Percentiles rank a stretch among this genome's conserved stretches.
Evolutionary conservation across 2,797 vertebrate species (phyloP).

Genomic region (Glossophaga mutica): DNA sequence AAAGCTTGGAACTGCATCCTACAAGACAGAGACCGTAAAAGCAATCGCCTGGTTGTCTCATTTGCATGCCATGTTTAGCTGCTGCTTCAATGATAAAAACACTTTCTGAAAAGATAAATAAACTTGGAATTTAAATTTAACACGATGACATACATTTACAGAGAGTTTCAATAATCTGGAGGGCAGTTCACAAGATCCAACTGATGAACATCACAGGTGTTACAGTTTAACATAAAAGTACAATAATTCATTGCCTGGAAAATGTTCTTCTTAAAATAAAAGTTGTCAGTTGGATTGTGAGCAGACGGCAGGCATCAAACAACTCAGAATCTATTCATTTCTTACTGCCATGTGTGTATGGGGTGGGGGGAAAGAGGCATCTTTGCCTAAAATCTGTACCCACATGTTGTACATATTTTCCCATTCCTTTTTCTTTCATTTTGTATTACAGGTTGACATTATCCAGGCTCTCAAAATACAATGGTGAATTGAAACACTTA

Average conservation of each 20-base stretch:
- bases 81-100: conserved; percentile 31
- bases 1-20: not conserved
- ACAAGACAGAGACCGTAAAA: conserved; percentile 10
- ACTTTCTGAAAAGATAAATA: conserved; percentile 27
- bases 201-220: not conserved
- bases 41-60: not conserved
- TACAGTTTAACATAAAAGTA: conserved; percentile 36
- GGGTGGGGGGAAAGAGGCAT: not conserved
- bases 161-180: conserved; percentile 35
- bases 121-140: conserved; percentile 48
- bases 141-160: not conserved
- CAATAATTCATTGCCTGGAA: conserved; percentile 10
- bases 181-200: conserved; percentile 16
- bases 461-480: conserved; percentile 21
- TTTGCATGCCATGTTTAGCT: not conserved
- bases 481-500: conserved; percentile 27
- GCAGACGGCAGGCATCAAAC: not conserved
- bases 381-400: not conserved
- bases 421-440: not conserved
- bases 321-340: conserved; percentile 13
- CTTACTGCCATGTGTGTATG: not conserved
- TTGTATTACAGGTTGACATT: conserved; percentile 32
- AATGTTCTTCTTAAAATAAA: not conserved
- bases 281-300: not conserved
- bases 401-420: not conserved